These are phyloP conservation scores for Brenthis ino DNA, from an alignment of 2,888 invertebrate species.

Conservation along the genomic window DNA sequence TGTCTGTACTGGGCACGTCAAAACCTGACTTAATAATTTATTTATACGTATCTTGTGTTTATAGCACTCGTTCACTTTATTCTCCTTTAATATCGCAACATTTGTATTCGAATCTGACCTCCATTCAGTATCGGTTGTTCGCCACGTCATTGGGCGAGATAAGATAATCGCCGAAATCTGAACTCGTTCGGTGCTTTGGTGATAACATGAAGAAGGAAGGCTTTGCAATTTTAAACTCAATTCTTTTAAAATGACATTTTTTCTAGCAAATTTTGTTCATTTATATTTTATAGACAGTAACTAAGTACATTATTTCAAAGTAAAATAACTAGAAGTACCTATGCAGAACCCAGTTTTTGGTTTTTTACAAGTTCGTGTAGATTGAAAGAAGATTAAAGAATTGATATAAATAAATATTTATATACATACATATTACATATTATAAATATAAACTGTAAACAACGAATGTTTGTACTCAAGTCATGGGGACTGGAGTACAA, in stretches of 20 bases:
- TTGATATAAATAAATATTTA: too few species aligned
- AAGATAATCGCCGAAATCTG: slow-evolving; percentile 44
- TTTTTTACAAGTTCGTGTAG: neutral
- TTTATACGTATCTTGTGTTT: neutral
- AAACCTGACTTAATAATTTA: neutral
- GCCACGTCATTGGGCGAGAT: slow-evolving; percentile 40
- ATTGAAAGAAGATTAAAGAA: too few species aligned
- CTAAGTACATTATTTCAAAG: too few species aligned
- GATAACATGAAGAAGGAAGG: slow-evolving; percentile 21
- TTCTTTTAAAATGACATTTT: neutral
- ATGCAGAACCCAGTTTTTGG: neutral
- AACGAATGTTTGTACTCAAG: too few species aligned
- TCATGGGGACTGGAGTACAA: too few species aligned
- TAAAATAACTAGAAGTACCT: too few species aligned
- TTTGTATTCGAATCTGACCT: slow-evolving; percentile 17
- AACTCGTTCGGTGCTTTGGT: slow-evolving; percentile 27
- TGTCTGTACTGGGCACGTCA: too few species aligned
- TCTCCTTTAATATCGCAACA: slow-evolving; percentile 3
- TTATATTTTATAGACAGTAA: neutral
- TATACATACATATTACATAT: too few species aligned
- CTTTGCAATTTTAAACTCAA: slow-evolving; percentile 7
- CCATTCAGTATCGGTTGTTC: slow-evolving; percentile 30
- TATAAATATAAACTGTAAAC: too few species aligned
- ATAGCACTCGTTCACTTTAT: neutral
- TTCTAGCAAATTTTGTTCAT: neutral